These are phyloP conservation scores for Oryctes rhinoceros DNA, from an alignment of 1,140 invertebrate genomes.

Conservation along the genomic window DNA sequence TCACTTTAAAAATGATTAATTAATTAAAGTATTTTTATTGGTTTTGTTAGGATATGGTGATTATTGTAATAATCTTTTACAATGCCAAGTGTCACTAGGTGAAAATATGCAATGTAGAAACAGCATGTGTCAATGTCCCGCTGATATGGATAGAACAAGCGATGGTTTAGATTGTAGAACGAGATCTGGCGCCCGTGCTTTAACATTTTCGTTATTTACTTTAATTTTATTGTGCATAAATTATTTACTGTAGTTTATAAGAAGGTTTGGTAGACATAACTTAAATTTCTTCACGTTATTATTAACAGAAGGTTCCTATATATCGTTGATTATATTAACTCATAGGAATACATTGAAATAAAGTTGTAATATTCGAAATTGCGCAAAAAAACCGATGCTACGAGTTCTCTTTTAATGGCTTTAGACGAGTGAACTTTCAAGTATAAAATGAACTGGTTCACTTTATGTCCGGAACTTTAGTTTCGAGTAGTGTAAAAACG, in stretches of 20 bases:
- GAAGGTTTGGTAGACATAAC: not conserved
- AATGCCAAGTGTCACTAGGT: conserved; percentile 18
- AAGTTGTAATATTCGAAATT: no score
- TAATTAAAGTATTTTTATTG: no score
- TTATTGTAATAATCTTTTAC: not conserved
- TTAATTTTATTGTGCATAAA: not conserved
- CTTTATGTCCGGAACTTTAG: conserved; percentile 24
- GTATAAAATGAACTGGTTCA: conserved; percentile 28
- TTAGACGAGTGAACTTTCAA: not conserved
- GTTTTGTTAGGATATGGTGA: conserved; percentile 27
- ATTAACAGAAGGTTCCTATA: no score
- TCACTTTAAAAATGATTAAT: no score
- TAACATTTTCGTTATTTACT: not conserved
- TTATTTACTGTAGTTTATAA: not conserved
- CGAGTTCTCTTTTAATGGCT: conserved; percentile 2
- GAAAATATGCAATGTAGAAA: conserved; percentile 40
- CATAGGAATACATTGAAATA: no score
- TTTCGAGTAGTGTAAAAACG: conserved; percentile 17
- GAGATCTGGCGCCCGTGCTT: not conserved
- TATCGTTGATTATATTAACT: no score
- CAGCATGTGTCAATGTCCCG: conserved; percentile 37
- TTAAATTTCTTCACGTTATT: not conserved
- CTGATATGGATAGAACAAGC: not conserved
- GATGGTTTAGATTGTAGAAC: not conserved
- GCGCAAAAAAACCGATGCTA: no score